Percentiles rank a stretch among this genome's conserved stretches.
phyloP scores from a whole-genome alignment of 64 coral and sea anemone species.

The Dendronephthya gigantea region DNA sequence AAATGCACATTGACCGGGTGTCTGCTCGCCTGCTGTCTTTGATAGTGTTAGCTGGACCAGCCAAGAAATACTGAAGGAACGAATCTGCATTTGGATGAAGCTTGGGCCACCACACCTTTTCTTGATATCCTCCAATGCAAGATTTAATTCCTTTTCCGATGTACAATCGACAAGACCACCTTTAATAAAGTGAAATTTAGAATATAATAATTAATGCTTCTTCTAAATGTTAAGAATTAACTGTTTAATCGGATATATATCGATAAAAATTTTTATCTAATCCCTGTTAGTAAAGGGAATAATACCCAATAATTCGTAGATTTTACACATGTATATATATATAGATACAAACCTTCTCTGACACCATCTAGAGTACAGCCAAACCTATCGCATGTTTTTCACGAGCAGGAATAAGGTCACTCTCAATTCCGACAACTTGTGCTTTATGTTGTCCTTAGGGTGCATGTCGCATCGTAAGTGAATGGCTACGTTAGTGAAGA shows the following conservation, averaged over 20 bases:
- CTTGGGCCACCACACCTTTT: not conserved
- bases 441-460: not conserved
- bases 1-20: not conserved
- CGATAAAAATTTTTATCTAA: too few species aligned
- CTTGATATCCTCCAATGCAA: not conserved
- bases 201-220: too few species aligned
- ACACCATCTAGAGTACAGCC: too few species aligned
- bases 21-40: not conserved
- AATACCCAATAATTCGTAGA: too few species aligned
- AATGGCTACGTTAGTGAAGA: not conserved
- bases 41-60: not conserved
- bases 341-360: too few species aligned
- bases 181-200: too few species aligned
- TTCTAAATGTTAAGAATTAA: too few species aligned
- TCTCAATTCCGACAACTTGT: too few species aligned
- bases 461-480: constrained; percentile 6
- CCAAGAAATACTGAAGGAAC: not conserved
- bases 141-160: not conserved
- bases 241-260: too few species aligned
- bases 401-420: too few species aligned
- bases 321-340: not conserved
- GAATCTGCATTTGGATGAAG: not conserved
- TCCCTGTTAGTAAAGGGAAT: too few species aligned
- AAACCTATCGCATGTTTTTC: too few species aligned
- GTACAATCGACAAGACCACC: not conserved